Percentiles rank a stretch among this genome's conserved stretches.
Conservation (phyloP, 2,113 vertebrate genomes). For the Piaya cayana region DNA sequence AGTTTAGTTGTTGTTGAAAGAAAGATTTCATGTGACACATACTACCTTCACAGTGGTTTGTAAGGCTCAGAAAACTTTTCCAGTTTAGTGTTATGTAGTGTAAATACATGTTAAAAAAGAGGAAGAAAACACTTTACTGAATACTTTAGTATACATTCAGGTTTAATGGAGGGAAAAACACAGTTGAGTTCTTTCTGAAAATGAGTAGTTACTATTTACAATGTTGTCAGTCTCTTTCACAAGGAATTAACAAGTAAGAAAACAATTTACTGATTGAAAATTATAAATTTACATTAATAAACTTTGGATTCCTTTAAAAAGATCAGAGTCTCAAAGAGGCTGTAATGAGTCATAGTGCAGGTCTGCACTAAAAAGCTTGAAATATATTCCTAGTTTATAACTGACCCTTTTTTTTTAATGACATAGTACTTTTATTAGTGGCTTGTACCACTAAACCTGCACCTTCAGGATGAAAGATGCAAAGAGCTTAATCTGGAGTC, state of each 20-base stretch:
- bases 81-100: background rate
- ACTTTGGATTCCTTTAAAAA: background rate
- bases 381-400: background rate
- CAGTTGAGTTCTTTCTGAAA: background rate
- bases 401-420: background rate
- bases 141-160: background rate
- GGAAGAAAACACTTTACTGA: background rate
- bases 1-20: background rate
- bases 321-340: background rate
- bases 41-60: background rate
- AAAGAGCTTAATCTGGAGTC: background rate
- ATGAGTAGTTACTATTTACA: background rate
- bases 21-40: background rate
- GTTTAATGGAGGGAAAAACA: background rate
- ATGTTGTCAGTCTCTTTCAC: background rate
- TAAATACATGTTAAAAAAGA: background rate
- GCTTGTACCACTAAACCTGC: background rate
- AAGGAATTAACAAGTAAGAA: slow-evolving; percentile 35
- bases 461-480: background rate
- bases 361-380: background rate
- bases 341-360: background rate
- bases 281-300: slow-evolving; percentile 42
- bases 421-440: slow-evolving; percentile 25
- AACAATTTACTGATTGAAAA: slow-evolving; percentile 28
- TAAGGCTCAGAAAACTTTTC: background rate